Base-by-base conservation (phyloP, 2,797 vertebrate genomes). In the Chloroceryle inda region DNA sequence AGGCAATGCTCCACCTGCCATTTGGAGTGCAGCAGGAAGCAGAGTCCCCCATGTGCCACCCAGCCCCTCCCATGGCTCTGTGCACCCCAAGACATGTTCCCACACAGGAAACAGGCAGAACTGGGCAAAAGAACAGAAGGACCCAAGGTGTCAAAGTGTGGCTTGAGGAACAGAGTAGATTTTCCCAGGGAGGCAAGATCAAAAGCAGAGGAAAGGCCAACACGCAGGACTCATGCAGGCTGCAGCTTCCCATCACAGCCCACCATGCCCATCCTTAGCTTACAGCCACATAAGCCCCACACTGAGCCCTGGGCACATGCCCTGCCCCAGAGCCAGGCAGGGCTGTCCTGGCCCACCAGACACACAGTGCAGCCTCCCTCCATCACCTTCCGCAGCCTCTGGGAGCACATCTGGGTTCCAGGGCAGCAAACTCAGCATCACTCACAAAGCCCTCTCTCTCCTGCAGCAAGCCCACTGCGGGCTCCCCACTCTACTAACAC, bases 181-280 rank as follows among this genome's bases (percentile, higher is more conserved):
- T 18, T 35, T 24, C 19, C 11, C 63, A 66, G 4, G 17, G 45
- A 69, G 16, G 22, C 0, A 2, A 85, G 31, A 61, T 12, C 11
- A 59, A 71, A 89, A 78, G 71, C 53, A 81, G 50, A 49, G 49
- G n/a, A 55, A 31, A 29, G 33, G 13, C 42, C 53, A 74, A 26
- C 0, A 5, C 0, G 11, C 23, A 86, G 20, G 69, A 55, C 3
- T 52, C 7, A 0, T 0, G 0, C 22, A 44, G 22, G 35, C 13
- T 2, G 2, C 29, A 53, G 20, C 44, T 78, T 50, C 20, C 20
- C n/a, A 12, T 8, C 3, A 8, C 66, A 94, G 50, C 45, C 42
- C 37, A 44, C 40, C 1, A 2, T 21, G 23, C 23, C 11, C 21
- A 26, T 49, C 11, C 40, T 29, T 40, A 58, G 23, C 8, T 74